phyloP scores from a whole-genome alignment of 2,113 vertebrate species.

The Gorsachius goisagi region DNA sequence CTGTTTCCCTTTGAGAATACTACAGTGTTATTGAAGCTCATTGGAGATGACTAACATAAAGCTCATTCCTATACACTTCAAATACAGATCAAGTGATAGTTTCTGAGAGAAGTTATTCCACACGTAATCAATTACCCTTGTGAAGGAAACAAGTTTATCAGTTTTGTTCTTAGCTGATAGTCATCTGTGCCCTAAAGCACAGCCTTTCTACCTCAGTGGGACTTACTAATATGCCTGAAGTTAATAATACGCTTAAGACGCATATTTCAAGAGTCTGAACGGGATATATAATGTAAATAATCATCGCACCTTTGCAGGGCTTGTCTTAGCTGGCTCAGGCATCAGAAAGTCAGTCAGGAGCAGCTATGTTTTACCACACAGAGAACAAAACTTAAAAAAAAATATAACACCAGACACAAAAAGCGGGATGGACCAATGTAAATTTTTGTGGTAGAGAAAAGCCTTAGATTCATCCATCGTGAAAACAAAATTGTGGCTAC shows the following conservation, averaged over 20 bases:
- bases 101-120: slow-evolving; percentile 26
- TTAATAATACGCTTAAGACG: not conserved
- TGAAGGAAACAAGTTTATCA: slow-evolving; percentile 6
- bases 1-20: slow-evolving; percentile 1
- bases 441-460: not conserved
- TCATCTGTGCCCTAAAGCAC: not conserved
- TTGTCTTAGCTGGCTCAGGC: not conserved
- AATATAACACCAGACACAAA: not conserved
- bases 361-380: not conserved
- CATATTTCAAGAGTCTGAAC: not conserved
- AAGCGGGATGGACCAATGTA: not conserved
- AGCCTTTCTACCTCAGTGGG: not conserved
- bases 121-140: slow-evolving; percentile 17
- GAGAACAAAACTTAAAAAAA: not conserved
- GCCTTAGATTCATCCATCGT: not conserved
- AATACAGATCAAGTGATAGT: slow-evolving; percentile 13
- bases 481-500: not conserved
- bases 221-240: not conserved
- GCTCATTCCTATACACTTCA: not conserved
- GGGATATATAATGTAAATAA: not conserved
- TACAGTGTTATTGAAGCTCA: slow-evolving; percentile 6
- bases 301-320: not conserved
- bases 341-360: not conserved
- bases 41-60: slow-evolving; percentile 6
- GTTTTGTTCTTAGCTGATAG: not conserved